Base-by-base conservation (phyloP, 2,888 invertebrate genomes). In the Volucella bombylans region DNA sequence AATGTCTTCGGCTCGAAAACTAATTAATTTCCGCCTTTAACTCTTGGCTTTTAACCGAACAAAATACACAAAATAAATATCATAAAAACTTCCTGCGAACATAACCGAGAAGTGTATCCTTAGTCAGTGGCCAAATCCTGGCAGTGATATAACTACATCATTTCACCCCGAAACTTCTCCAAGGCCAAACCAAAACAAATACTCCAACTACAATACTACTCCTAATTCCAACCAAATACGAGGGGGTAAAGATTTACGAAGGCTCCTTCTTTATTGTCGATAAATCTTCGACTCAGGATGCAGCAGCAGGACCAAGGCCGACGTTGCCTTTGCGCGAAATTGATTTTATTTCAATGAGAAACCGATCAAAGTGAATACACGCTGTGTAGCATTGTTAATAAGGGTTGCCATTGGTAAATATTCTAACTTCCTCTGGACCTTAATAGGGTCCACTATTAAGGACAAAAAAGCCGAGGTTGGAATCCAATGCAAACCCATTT, bases 11-110 rank as follows among this genome's bases (percentile, higher is more conserved):
- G 9, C 31, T 14, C 18, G n/a, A 57, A 73, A 57, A 64, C 68
- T 64, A 81, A 81, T 81, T 81, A 81, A 74, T 81, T 74, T 68
- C 45, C 43, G 31, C 43, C 23, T n/a, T 47, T 47, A 45, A 15
- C 41, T 31, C 45, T 9, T 14, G 11, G 15, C 39, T n/a, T 71
- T 15, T 54, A 18, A 10, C 1, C 1, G 10, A 14, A 61, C 14
- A 49, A 52, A 8, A 11, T 9, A 52, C 11, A 12, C 14, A 54
- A 52, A 45, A 38, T 52, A 49, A 50, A 10, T 45, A 15, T 23
- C 10, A 14, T 38, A 38, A 61, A 49, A 50, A 10, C 45, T 23
- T 43, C 3, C 38, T 54, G 12, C 61, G n/a, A 72, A 23, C 67
- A 54, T 18, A 39, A 62, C 77, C 68, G 62, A 78, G 64, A 71